Percentiles rank a stretch among this genome's conserved stretches.
Conservation (phyloP, 2,113 vertebrate species). For the Alosa alosa region DNA sequence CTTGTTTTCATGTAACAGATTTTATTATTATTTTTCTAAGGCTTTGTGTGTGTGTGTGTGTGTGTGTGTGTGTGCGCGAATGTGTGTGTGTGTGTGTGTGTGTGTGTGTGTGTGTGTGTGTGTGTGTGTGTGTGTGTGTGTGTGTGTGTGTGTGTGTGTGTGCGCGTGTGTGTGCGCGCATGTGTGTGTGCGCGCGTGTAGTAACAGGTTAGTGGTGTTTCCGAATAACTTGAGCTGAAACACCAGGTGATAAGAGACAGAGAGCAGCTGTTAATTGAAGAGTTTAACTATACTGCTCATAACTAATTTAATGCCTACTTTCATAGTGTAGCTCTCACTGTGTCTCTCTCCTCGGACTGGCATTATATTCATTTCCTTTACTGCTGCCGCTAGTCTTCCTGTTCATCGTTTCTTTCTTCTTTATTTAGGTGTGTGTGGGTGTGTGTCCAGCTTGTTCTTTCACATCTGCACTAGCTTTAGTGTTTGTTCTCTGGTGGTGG, state of each 20-base stretch:
- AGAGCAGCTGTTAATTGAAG: neutral
- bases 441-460: neutral
- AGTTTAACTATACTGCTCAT: neutral
- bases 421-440: neutral
- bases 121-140: too few relatives aligned
- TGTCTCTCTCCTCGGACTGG: neutral
- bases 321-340: neutral
- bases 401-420: neutral
- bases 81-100: too few relatives aligned
- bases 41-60: neutral
- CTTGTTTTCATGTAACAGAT: neutral
- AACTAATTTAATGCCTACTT: neutral
- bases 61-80: too few relatives aligned
- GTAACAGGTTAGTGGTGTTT: neutral
- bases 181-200: too few relatives aligned
- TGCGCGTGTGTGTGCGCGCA: too few relatives aligned
- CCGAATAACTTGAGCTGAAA: neutral
- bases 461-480: neutral
- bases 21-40: neutral
- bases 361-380: neutral
- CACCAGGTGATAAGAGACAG: neutral
- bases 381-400: neutral
- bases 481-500: conserved; percentile 20
- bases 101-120: too few relatives aligned
- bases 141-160: too few relatives aligned